These are phyloP conservation scores for Archivesica marissinica DNA, from an alignment of 1,140 invertebrate genomes.

Conservation along the genomic window DNA sequence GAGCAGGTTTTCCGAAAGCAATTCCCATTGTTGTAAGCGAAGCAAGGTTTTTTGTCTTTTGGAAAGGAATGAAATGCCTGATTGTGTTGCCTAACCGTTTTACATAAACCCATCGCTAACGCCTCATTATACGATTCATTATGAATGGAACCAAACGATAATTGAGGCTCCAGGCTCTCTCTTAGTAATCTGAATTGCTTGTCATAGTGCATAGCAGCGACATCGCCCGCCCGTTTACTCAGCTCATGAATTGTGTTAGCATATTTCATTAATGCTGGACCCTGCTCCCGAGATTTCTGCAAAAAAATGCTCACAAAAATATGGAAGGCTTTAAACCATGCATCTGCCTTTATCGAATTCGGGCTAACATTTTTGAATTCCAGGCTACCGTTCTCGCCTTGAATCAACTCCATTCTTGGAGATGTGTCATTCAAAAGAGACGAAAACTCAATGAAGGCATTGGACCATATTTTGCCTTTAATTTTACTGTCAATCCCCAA, in stretches of 20 bases:
- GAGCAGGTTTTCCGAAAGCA: not conserved
- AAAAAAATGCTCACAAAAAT: not conserved
- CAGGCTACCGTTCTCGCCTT: not conserved
- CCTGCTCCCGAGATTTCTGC: not conserved
- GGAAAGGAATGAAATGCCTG: conserved; percentile 2
- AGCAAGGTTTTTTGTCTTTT: not conserved
- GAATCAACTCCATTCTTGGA: not conserved
- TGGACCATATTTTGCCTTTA: not conserved
- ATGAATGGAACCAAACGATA: not conserved
- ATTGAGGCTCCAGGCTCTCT: not conserved
- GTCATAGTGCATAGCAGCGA: not conserved
- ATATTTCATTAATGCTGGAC: not conserved
- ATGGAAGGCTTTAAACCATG: not conserved
- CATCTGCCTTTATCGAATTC: not conserved
- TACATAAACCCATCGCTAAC: not conserved
- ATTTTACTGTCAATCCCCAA: no score
- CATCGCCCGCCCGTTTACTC: not conserved
- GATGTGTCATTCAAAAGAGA: not conserved
- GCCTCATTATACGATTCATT: not conserved
- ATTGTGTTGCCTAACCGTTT: not conserved
- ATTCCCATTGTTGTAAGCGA: not conserved
- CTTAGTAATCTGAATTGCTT: not conserved
- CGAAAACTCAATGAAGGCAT: not conserved
- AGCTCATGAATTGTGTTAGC: not conserved
- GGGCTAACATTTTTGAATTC: not conserved